Evolutionary conservation across 1,140 invertebrate species (phyloP), one percentile per base, ranked within the genome.

Genomic region (Leptinotarsa texana): DNA sequence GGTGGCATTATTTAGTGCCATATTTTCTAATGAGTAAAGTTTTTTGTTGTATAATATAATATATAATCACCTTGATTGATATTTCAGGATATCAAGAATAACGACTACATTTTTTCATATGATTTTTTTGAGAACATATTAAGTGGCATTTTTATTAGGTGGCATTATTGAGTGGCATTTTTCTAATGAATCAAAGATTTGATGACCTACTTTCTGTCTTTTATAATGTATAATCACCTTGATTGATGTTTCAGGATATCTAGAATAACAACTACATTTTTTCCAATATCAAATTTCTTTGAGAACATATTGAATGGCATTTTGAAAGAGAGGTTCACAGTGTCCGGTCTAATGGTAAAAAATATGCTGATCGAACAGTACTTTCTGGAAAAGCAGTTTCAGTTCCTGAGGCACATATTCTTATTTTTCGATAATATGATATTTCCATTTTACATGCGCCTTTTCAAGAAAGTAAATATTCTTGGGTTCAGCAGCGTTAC

Each of bases 401-500:
- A 85, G 61, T 80, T 88, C 69, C 83, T 90, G 80, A 85, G 86
- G 74, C 86, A 84, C n/a, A 83, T 91, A 75, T 91, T 89, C 78
- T 86, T 92, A 80, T 91, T 92, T 88, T 88, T 89, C 80, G 91
- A 90, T 49, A 89, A 91, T 77, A 81, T 90, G 15, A 88, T 92
- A 86, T 89, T 88, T 79, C 88, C 88, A 73, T 91, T 92, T 81
- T 91, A 89, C 75, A 86, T 87, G 22, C 82, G 86, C 61, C 85
- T 90, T 48, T 91, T 90, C 86, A 78, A 87, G 15, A 88, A 89
- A 85, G 90, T 90, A 74, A 77, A 70, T 21, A 42, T 42, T 42
- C 33, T 42, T 42, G 8, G 8, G 33, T 11, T 42, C 33, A 11
- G 33, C 8, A 11, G 33, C 3, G 2, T 8, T 42, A 42, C 15